These are phyloP conservation scores for Trissoscelio sp. DNA, from an alignment of 2,888 invertebrate species.

Conservation along the genomic window DNA sequence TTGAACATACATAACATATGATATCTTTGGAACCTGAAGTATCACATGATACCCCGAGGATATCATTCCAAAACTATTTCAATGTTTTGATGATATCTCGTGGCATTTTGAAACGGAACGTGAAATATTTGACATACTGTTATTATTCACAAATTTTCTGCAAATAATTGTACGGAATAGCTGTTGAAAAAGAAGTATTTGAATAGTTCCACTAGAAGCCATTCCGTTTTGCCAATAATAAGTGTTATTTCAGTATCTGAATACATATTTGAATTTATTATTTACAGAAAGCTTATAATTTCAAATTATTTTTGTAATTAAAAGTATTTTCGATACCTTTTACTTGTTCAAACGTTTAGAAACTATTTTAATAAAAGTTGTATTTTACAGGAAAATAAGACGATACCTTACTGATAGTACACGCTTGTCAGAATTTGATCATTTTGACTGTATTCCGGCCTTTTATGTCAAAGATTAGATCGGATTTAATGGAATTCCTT, in stretches of 20 bases:
- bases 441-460: neutral
- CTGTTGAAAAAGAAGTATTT: conserved; percentile 4
- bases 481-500: conserved; percentile 50
- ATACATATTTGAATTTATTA: no score
- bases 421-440: neutral
- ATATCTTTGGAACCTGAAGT: conserved; percentile 40
- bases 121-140: conserved; percentile 31
- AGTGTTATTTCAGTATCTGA: no score
- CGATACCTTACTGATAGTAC: neutral
- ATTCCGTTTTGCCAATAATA: neutral
- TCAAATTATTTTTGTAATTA: no score
- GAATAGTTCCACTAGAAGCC: neutral
- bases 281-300: no score
- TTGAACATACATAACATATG: conserved; percentile 15
- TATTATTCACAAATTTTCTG: conserved; percentile 47
- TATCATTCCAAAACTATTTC: conserved; percentile 50
- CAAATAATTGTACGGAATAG: conserved; percentile 35
- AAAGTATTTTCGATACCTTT: no score
- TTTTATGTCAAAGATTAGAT: conserved; percentile 35
- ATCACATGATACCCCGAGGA: conserved; percentile 49
- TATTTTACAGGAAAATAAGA: neutral
- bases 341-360: neutral
- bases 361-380: neutral
- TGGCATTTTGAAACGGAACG: conserved; percentile 30
- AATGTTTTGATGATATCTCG: conserved; percentile 51